phyloP scores from a whole-genome alignment of 2,113 vertebrate genomes.

The Hylia prasina region DNA sequence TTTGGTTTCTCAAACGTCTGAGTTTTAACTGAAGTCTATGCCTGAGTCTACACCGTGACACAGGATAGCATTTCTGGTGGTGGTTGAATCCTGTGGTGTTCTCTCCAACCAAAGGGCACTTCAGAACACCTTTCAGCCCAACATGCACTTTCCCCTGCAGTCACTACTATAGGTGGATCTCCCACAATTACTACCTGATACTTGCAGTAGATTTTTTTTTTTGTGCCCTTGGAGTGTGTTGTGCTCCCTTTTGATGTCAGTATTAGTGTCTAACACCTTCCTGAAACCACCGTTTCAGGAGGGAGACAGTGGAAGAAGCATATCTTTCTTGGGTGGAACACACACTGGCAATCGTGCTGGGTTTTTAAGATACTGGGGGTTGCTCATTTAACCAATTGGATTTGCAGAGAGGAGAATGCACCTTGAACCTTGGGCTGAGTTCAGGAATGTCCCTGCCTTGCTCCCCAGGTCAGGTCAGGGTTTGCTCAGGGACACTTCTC shows the following conservation, averaged over 20 bases:
- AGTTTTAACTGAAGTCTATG: background rate
- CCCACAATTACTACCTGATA: background rate
- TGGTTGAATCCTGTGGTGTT: background rate
- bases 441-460: background rate
- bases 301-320: background rate
- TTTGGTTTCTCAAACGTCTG: fast-evolving
- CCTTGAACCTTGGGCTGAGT: background rate
- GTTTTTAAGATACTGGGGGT: background rate
- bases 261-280: background rate
- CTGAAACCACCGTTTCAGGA: background rate
- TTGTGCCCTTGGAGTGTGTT: background rate
- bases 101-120: background rate
- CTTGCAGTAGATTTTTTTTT: background rate
- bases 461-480: fast-evolving
- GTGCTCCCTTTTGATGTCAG: background rate
- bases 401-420: background rate
- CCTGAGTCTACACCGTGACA: fast-evolving
- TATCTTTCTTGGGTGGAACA: background rate
- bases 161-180: background rate
- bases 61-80: background rate
- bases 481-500: background rate
- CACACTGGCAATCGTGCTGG: background rate
- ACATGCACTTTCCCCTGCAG: background rate
- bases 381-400: background rate
- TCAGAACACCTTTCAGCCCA: background rate